Conservation (phyloP, 2,113 vertebrate species). For the Hippoglossus stenolepis region DNA sequence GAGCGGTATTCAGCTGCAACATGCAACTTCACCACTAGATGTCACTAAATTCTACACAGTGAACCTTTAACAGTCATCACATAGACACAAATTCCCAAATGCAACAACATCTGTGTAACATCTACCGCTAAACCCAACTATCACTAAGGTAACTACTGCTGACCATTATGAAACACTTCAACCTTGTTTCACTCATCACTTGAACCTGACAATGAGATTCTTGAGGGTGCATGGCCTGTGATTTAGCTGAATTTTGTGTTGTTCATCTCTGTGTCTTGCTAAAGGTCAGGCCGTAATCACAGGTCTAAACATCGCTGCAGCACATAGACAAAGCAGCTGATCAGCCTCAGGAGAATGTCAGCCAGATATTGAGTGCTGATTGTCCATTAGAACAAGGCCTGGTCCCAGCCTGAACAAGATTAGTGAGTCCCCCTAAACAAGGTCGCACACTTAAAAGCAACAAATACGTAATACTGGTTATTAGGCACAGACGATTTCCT, state of each 20-base stretch:
- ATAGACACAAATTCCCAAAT: neutral
- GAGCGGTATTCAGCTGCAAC: too few species aligned
- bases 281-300: slow-evolving; percentile 80
- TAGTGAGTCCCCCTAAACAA: slow-evolving; percentile 49
- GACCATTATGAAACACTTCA: neutral
- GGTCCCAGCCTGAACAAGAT: slow-evolving; percentile 61
- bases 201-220: slow-evolving; percentile 14
- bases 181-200: slow-evolving; percentile 18
- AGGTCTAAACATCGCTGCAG: slow-evolving; percentile 68
- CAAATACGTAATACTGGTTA: slow-evolving; percentile 18
- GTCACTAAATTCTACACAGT: neutral
- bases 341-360: slow-evolving; percentile 80
- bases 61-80: neutral
- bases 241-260: slow-evolving; percentile 60
- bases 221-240: slow-evolving; percentile 21
- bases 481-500: neutral
- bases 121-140: neutral
- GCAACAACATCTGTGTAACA: neutral
- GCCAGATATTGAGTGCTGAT: slow-evolving; percentile 74
- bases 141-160: neutral
- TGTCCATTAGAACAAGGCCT: slow-evolving; percentile 71
- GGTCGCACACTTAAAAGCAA: slow-evolving; percentile 51
- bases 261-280: slow-evolving; percentile 63
- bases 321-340: slow-evolving; percentile 70
- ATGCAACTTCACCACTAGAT: too few species aligned